A percentile compares a stretch with the other conserved stretches of the same genome.
These are phyloP conservation scores for Holcopasites calliopsidis DNA, from an alignment of 1,140 invertebrate species.

Conservation along the genomic window DNA sequence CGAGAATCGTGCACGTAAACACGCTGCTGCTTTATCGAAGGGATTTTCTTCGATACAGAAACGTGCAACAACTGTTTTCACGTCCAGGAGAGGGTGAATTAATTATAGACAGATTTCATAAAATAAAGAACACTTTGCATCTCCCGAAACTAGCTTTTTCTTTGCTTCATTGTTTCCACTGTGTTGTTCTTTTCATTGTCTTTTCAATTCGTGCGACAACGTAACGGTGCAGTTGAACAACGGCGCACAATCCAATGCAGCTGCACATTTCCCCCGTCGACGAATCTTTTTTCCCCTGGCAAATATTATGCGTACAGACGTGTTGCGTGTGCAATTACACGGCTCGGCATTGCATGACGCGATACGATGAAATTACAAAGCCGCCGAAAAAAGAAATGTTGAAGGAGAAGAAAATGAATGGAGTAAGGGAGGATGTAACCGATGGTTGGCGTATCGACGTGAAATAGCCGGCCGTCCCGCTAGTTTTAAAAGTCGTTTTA, in stretches of 20 bases:
- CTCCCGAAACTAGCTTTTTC: no score
- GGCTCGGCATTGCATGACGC: constrained; percentile 27
- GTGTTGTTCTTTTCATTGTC: neutral
- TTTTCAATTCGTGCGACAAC: neutral
- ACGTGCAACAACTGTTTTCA: no score
- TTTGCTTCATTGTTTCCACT: neutral
- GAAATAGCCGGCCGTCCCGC: constrained; percentile 36
- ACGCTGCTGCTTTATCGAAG: neutral
- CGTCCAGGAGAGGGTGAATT: no score
- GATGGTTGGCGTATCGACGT: neutral
- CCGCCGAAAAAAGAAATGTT: no score
- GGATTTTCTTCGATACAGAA: neutral
- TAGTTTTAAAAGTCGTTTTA: constrained; percentile 52
- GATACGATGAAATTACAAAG: constrained; percentile 25
- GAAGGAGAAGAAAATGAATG: neutral
- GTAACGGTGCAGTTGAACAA: constrained; percentile 1
- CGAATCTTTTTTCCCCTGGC: neutral
- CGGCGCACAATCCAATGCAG: constrained; percentile 3
- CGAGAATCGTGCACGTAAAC: no score
- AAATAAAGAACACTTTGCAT: no score
- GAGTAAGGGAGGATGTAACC: neutral
- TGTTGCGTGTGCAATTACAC: constrained; percentile 38
- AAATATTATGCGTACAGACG: constrained; percentile 12
- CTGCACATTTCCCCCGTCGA: constrained; percentile 16
- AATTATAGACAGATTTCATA: no score